Evolutionary conservation across 2,888 invertebrate species (phyloP), one percentile per base, ranked within the genome.

Genomic region (Netelia fuscicornis): DNA sequence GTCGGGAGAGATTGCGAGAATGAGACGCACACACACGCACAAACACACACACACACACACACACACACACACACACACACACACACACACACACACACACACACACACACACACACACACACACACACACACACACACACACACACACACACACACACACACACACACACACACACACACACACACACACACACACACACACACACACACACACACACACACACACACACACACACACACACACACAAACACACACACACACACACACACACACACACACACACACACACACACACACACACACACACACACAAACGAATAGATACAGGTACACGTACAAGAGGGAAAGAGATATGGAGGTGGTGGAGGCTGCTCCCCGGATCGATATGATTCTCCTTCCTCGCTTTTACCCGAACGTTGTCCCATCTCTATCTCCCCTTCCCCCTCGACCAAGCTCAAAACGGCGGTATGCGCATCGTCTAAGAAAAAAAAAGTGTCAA

Each of bases 381-480:
- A 20, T 23, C 25, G 77, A 65, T 77, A 77, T 77, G 65, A 20
- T 76, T 54, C 65, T 64, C 48, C 64, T 52, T 52, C 54, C 52
- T 13, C n/a, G 54, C 52, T 70, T 30, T 60, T 48, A 48, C 56
- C 42, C 30, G 20, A n/a, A 44, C 54, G 25, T 30, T 17, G 71
- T 30, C 42, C 30, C 30, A 5, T 44, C n/a, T 17, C 68, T 58
- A 23, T 44, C 70, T 54, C 37, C 10, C 64, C 30, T 20, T 68
- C 9, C 23, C 17, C 62, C 17, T 2, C 25, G 9, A n/a, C 17
- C 52, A n/a, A 68, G 17, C 74, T 68, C 75, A 60, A 42, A 30
- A 30, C 0, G 30, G 30, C 0, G 17, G 64, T 42, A 17, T 37
- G 17, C 30, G 42, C 30, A 10, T 60, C 60, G 17, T 23, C 60